Percentiles rank a stretch among this genome's conserved stretches.
These are phyloP conservation scores for Acipenser transmontanus DNA, from an alignment of 2,797 vertebrate species.

Conservation along the genomic window DNA sequence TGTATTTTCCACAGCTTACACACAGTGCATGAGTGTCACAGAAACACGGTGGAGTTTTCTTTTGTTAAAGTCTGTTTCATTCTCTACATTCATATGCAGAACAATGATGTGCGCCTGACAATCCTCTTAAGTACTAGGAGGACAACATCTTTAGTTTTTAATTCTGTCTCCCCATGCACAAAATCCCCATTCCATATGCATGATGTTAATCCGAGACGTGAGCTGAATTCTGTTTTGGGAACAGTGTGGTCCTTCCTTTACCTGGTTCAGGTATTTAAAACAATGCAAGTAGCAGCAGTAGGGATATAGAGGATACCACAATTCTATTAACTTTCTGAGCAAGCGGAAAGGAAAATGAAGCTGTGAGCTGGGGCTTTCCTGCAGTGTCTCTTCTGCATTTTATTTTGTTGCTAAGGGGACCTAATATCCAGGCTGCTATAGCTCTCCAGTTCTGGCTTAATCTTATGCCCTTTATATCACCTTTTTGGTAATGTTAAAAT, in stretches of 20 bases:
- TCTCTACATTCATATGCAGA: constrained; percentile 30
- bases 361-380: constrained; percentile 16
- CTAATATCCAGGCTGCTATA: too few species aligned
- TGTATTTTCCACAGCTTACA: too few species aligned
- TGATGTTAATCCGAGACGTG: constrained; percentile 32
- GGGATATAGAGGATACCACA: constrained; percentile 21
- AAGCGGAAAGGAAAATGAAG: constrained; percentile 8
- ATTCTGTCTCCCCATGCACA: constrained; percentile 31
- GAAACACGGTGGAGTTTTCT: too few species aligned
- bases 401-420: background rate
- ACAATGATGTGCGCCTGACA: constrained; percentile 20
- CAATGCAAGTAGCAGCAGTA: background rate
- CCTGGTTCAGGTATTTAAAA: constrained; percentile 16
- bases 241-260: constrained; percentile 17
- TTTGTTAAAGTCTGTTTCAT: background rate
- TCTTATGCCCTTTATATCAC: too few species aligned
- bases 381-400: constrained; percentile 17
- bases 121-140: constrained; percentile 36
- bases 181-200: constrained; percentile 38
- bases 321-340: constrained; percentile 20
- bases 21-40: too few species aligned
- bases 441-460: too few species aligned
- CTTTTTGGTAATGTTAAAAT: too few species aligned
- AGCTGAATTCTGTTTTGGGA: constrained; percentile 25
- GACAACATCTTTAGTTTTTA: constrained; percentile 27